Evolutionary conservation across 2,797 vertebrate species (phyloP), one percentile per base, ranked within the genome.

Genomic region (Syngnathus rostellatus): DNA sequence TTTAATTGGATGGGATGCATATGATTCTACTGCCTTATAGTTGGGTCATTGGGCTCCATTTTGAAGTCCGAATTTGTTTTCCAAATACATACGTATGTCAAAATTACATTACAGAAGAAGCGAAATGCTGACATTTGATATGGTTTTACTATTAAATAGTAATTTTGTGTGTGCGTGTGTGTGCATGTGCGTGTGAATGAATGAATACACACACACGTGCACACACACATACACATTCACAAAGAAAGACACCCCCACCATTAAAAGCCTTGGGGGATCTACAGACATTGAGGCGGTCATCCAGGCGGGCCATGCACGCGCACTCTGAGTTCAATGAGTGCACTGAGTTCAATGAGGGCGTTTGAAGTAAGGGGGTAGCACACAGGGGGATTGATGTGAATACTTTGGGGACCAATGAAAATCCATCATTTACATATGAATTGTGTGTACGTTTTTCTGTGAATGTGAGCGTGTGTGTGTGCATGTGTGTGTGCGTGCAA

Each of bases 261-360:
- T 64, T 64, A 58, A 68, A 68, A 66, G 71, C 72, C 72, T 51
- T 2, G 55, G 72, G 63, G 78, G 68, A 78, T 77, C 64, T 25
- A 21, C 68, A 82, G 73, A 82, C 81, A 80, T 75, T 76, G 85
- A 82, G 62, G 25, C 38, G 19, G 64, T 72, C 77, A 64, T 43
- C 64, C 62, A 73, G 77, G 80, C 70, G 77, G 77, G 70, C 6
- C 54, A n/a, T 66, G 41, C 64, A 53, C 68, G 62, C 70, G 73
- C 62, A 74, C 41, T 54, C 55, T 1, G 72, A 74, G 86, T 85
- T 87, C 84, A 85, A 48, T 7, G 72, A 75, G 86, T 25, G 2
- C 25, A 25, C 1, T 1, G 72, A 74, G 86, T 85, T 87, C 84
- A 85, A 48, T 7, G 72, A 75, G 86, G 66, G 64, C 82, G 8